Base-by-base conservation (phyloP, 2,113 vertebrate genomes). In the Lycaon pictus region DNA sequence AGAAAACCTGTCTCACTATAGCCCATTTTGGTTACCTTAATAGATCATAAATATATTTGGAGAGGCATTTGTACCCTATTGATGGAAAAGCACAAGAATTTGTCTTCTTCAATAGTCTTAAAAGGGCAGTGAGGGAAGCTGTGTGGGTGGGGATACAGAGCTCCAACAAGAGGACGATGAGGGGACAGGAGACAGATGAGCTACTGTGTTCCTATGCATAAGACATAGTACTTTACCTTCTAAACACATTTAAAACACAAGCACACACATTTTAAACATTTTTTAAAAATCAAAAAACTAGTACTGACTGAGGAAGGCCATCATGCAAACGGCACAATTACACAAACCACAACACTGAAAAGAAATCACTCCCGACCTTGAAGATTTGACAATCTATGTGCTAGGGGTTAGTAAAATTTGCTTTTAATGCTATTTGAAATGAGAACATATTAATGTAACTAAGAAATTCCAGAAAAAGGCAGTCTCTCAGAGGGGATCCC, bases 401-500 rank as follows among this genome's bases (percentile, higher is more conserved):
- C 12, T 16, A 43, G 15, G 43, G 4, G 22, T 56, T 90, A 89
- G 48, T 43, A 63, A 91, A 80, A 35, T 12, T 25, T 23, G 23
- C n/a, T 80, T 95, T 92, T 77, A 80, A 51, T 62, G 82, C 85
- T 15, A 88, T 65, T 63, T 85, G 37, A 90, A 95, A 71, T 12
- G 6, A 51, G 58, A 92, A 43, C 51, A 32, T 65, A 65, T 16
- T 62, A 25, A 53, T 60, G 37, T 79, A 76, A 90, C 56, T 53
- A 53, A 89, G 48, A 86, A 95, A 80, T 74, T 92, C 48, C 77
- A 93, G 58, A 92, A 90, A 98, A 82, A 11, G 77, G 77, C 20
- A 16, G 5, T 58, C 53, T 77, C 58, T 74, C 25, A 25, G 20
- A 63, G 37, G 1, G 2, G 2, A 20, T 63, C 51, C 67, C 85